Evolutionary conservation across 2,888 invertebrate species (phyloP), one percentile per base, ranked within the genome.

Genomic region (Andrena dorsata): DNA sequence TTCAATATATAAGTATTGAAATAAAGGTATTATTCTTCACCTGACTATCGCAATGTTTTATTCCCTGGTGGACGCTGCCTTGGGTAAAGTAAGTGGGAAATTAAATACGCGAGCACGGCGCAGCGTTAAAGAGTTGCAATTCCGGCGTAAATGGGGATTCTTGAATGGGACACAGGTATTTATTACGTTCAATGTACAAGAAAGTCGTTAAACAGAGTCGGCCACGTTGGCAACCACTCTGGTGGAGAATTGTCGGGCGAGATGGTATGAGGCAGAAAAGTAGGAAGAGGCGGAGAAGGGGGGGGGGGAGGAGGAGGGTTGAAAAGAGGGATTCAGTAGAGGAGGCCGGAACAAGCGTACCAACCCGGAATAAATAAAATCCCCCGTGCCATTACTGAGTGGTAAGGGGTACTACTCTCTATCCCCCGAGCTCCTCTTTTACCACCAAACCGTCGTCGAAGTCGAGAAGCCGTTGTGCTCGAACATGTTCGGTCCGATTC

Each of bases 341-440:
- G 89, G 78, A 87, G 88, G 87, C 86, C 84, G 89, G 88, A 89
- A 89, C 88, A 89, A 91, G 88, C 87, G 89, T 89, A 90, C 90
- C 90, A 89, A 90, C 89, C 88, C 82, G 89, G 90, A 90, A 90
- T 91, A 91, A 90, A 92, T 89, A 91, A 92, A 90, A 90, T 90
- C 86, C 89, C 77, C 86, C 83, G 83, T 76, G 82, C 83, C 75
- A 82, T 63, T 69, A 58, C 79, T 76, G 80, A 83, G 79, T 87
- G 86, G 86, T 83, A 84, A 86, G 86, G 85, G 86, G 66, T 82
- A 78, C 72, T 83, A 83, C 82, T 69, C 82, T 83, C 82, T 65
- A 80, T 71, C 66, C 73, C 73, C 84, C 72, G 69, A 56, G 28
- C 77, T 51, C 76, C 71, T 72, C 79, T 74, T 80, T 83, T 75